These are phyloP conservation scores for Oreonectes daqikongensis DNA, from an alignment of 2,797 vertebrate genomes.

Conservation along the genomic window DNA sequence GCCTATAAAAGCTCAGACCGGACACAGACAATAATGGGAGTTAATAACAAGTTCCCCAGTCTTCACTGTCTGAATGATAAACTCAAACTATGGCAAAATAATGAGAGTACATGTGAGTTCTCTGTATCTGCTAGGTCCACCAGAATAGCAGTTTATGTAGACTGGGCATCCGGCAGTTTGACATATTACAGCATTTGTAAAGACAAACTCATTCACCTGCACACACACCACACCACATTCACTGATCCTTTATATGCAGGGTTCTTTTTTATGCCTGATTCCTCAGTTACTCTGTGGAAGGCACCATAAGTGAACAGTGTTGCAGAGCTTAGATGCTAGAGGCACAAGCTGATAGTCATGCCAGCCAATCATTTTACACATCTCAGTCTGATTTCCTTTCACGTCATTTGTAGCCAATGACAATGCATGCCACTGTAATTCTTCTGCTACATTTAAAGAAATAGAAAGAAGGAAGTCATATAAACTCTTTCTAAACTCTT, in stretches of 20 bases:
- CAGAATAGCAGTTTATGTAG: conserved; percentile 17
- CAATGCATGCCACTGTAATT: no score
- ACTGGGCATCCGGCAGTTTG: background rate
- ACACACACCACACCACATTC: background rate
- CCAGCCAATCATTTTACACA: no score
- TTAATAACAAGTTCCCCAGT: background rate
- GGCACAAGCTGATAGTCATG: no score
- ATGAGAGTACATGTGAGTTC: background rate
- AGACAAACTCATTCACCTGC: background rate
- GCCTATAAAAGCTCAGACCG: conserved; percentile 4
- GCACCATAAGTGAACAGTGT: no score
- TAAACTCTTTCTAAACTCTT: no score
- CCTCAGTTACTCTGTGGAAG: background rate
- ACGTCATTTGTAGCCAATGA: no score
- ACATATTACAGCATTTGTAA: conserved; percentile 23
- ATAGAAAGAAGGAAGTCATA: no score
- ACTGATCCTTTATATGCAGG: background rate
- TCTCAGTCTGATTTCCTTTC: no score
- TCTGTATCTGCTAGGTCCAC: fast-evolving
- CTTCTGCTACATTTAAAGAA: no score
- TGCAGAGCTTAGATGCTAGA: no score
- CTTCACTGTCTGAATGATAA: background rate
- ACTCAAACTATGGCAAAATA: background rate
- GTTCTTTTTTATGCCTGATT: background rate
- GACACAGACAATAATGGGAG: background rate